These are phyloP conservation scores for Dermatophagoides farinae DNA, from an alignment of 1,140 invertebrate species.

Conservation along the genomic window DNA sequence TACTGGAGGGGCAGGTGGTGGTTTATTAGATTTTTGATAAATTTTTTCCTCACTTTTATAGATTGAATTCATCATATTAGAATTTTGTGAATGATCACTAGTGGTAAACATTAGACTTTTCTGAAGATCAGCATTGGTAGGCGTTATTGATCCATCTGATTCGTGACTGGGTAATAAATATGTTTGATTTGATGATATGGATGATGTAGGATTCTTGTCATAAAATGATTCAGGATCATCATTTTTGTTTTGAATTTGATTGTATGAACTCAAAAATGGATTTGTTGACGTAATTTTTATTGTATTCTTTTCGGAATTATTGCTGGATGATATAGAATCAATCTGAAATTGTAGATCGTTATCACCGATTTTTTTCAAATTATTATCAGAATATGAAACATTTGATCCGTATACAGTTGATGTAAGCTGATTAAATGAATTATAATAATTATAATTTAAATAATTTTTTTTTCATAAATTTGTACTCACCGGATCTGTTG, in stretches of 20 bases:
- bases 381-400: neutral
- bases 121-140: neutral
- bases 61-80: too few relatives aligned
- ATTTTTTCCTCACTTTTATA: neutral
- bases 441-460: neutral
- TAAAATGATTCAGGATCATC: neutral
- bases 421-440: neutral
- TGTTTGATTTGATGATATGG: neutral
- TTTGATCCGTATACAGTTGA: too few relatives aligned
- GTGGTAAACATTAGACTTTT: too few relatives aligned
- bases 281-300: neutral
- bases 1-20: slow-evolving; percentile 13
- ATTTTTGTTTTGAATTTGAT: neutral
- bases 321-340: neutral
- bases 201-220: neutral
- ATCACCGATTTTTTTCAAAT: neutral
- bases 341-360: slow-evolving; percentile 1
- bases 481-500: neutral
- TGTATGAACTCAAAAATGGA: neutral
- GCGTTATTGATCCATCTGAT: slow-evolving; percentile 1
- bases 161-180: neutral
- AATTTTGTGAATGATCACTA: too few relatives aligned
- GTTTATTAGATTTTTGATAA: neutral
- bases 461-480: neutral
- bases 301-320: neutral